Conservation (phyloP, 2,888 invertebrate species). For the Acrobasis consociella region DNA sequence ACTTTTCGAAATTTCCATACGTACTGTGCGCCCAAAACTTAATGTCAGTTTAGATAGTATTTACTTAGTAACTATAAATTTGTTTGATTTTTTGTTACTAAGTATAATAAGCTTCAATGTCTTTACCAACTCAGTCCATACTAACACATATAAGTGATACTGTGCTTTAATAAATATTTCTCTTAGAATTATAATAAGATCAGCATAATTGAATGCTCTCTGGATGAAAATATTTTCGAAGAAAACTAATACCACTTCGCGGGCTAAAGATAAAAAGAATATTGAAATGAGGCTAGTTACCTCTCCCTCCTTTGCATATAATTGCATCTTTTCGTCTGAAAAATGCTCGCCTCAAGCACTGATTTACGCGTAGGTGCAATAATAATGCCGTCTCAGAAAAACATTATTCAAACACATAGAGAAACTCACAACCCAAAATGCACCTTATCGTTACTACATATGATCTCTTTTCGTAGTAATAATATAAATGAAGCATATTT, state of each 20-base stretch:
- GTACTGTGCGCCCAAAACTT: no score
- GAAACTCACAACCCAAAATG: conserved; percentile 41
- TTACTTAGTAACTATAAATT: no score
- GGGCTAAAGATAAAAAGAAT: conserved; percentile 37
- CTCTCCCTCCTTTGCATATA: conserved; percentile 71
- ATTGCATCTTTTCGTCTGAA: conserved; percentile 80
- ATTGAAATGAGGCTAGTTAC: conserved; percentile 60
- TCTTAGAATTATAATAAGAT: no score
- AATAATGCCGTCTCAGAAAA: conserved; percentile 76
- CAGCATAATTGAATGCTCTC: background rate
- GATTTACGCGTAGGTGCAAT: conserved; percentile 83
- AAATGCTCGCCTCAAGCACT: conserved; percentile 76
- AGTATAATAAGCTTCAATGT: no score
- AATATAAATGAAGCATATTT: conserved; percentile 61
- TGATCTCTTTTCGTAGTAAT: conserved; percentile 49
- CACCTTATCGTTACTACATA: conserved; percentile 44
- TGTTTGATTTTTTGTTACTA: no score
- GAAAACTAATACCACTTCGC: conserved; percentile 14
- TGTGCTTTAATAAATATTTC: no score
- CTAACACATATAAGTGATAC: no score
- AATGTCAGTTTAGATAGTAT: no score
- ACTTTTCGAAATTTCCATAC: no score
- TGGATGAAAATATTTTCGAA: background rate
- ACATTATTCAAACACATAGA: conserved; percentile 62
- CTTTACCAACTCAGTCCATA: no score